A percentile compares a stretch with the other conserved stretches of the same genome.
These are phyloP conservation scores for Agrochola litura DNA, from an alignment of 2,888 invertebrate species.

Conservation along the genomic window DNA sequence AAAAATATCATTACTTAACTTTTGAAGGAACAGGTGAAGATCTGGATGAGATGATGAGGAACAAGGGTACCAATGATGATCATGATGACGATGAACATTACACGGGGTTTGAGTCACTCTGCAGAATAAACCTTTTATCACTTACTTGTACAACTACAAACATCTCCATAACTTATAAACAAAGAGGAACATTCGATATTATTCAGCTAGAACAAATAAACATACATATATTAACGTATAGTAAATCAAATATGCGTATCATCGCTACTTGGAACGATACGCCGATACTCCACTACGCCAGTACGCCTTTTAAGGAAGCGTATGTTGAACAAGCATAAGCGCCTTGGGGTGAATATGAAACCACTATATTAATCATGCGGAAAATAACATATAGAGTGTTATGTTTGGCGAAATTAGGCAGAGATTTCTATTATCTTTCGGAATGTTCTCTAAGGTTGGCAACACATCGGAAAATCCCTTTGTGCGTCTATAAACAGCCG, in stretches of 20 bases:
- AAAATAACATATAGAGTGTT: constrained; percentile 12
- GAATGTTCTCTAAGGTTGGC: not conserved
- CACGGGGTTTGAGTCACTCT: not conserved
- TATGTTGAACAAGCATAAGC: not conserved
- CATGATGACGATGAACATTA: not conserved
- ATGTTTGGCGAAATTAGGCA: not conserved
- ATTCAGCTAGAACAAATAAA: constrained; percentile 37
- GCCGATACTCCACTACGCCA: constrained; percentile 1
- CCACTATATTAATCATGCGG: constrained; percentile 13
- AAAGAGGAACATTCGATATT: constrained; percentile 30
- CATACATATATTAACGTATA: constrained; percentile 10
- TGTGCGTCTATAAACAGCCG: not conserved
- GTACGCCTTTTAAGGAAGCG: not conserved
- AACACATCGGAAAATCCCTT: not conserved
- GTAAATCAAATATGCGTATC: constrained; percentile 46
- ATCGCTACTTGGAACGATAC: constrained; percentile 15
- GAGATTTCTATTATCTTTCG: not conserved
- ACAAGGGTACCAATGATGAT: not conserved
- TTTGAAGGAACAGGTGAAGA: not conserved
- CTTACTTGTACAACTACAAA: not conserved
- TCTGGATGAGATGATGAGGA: not conserved
- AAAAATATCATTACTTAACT: no score
- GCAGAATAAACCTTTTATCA: constrained; percentile 4
- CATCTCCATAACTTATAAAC: constrained; percentile 10
- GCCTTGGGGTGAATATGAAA: constrained; percentile 22